Evolutionary conservation across 1,140 invertebrate species (phyloP).

Genomic region (Sitobion miscanthi): DNA sequence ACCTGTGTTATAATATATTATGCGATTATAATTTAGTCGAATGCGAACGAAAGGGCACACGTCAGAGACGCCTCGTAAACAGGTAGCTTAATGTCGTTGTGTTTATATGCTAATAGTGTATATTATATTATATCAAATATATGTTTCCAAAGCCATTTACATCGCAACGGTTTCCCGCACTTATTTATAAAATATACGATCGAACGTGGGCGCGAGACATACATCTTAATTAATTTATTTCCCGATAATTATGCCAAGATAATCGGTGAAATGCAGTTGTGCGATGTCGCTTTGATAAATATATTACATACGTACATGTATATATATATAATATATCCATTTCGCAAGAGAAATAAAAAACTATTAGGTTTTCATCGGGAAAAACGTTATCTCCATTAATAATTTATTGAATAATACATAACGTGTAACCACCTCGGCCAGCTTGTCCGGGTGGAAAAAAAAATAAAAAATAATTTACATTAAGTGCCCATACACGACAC

Average conservation of each 20-base stretch:
- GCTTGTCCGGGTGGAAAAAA: neutral
- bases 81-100: neutral
- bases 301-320: no score
- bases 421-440: no score
- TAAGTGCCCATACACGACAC: neutral
- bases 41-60: neutral
- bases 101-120: constrained; percentile 8
- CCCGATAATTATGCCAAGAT: constrained; percentile 33
- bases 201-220: constrained; percentile 11
- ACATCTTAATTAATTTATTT: constrained; percentile 37
- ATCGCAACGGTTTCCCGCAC: neutral
- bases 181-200: constrained; percentile 4
- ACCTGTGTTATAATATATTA: neutral
- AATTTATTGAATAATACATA: constrained; percentile 3
- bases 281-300: neutral
- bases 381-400: constrained; percentile 19
- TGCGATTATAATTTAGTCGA: neutral
- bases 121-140: neutral
- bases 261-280: neutral
- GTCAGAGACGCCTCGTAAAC: neutral
- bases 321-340: no score
- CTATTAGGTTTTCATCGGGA: neutral
- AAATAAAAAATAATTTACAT: neutral
- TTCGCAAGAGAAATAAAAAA: neutral
- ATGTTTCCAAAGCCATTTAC: constrained; percentile 26